These are phyloP conservation scores for Taenaris catops DNA, from an alignment of 2,888 invertebrate genomes.

Conservation along the genomic window DNA sequence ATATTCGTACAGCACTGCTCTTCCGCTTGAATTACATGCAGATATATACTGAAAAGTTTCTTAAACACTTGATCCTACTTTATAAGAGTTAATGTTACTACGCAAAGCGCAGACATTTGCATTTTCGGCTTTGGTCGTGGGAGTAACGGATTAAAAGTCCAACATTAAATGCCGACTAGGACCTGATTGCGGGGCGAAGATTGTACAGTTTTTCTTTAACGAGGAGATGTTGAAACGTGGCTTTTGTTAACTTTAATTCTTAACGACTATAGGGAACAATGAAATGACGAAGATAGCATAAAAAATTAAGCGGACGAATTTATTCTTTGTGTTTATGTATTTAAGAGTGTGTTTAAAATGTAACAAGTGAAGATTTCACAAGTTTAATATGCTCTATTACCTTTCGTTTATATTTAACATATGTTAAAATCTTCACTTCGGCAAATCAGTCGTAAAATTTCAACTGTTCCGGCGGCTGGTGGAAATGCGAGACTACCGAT, in stretches of 20 bases:
- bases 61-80: slow-evolving; percentile 42
- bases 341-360: slow-evolving; percentile 1
- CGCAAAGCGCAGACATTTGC: slow-evolving; percentile 35
- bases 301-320: slow-evolving; percentile 8
- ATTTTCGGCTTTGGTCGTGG: slow-evolving; percentile 24
- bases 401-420: too few species aligned
- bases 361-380: too few species aligned
- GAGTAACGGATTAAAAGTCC: slow-evolving; percentile 27
- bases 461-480: too few species aligned
- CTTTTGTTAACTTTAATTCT: slow-evolving; percentile 21
- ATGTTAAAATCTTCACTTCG: too few species aligned
- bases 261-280: slow-evolving; percentile 16
- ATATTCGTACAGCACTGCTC: too few species aligned
- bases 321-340: slow-evolving; percentile 3
- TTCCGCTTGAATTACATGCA: slow-evolving; percentile 6
- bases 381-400: too few species aligned
- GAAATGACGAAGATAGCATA: slow-evolving; percentile 6
- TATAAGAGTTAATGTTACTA: slow-evolving; percentile 58
- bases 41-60: slow-evolving; percentile 16
- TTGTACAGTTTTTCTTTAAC: slow-evolving; percentile 25
- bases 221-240: slow-evolving; percentile 22
- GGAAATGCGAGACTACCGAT: too few species aligned
- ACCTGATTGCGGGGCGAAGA: slow-evolving; percentile 29
- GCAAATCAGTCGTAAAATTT: too few species aligned
- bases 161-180: slow-evolving; percentile 29